A percentile compares a stretch with the other conserved stretches of the same genome.
phyloP scores from a whole-genome alignment of 2,797 vertebrate genomes.

The Squalus acanthias region DNA sequence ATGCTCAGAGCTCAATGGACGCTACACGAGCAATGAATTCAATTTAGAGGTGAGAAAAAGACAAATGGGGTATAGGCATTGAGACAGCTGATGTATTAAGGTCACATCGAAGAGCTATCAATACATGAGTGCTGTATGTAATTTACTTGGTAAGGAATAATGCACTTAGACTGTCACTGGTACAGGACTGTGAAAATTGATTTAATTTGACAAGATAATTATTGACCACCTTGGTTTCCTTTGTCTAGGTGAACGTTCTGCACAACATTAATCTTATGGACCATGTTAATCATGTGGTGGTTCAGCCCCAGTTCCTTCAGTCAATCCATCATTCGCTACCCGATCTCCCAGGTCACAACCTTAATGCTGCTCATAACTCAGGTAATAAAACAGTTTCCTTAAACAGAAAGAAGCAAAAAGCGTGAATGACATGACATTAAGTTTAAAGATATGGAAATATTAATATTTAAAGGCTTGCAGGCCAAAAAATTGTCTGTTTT shows the following conservation, averaged over 20 bases:
- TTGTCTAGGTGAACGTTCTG: constrained; percentile 72
- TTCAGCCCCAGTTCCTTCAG: constrained; percentile 78
- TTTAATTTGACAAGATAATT: constrained; percentile 31
- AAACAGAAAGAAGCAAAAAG: not conserved
- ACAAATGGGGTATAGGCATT: not conserved
- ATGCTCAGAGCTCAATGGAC: constrained; percentile 89
- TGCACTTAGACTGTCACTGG: not conserved
- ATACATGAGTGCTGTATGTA: constrained; percentile 7
- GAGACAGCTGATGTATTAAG: not conserved
- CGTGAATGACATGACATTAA: not conserved
- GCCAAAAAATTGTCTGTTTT: not conserved
- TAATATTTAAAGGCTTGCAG: not conserved
- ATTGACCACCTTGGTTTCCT: constrained; percentile 38
- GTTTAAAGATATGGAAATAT: not conserved
- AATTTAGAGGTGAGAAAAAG: constrained; percentile 71
- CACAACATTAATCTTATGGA: constrained; percentile 67
- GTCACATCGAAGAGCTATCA: not conserved
- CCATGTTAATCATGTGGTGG: constrained; percentile 71
- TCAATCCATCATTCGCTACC: constrained; percentile 61
- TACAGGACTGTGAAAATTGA: constrained; percentile 23
- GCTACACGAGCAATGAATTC: constrained; percentile 90
- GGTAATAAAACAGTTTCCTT: constrained; percentile 56
- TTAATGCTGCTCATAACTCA: constrained; percentile 62
- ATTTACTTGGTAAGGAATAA: constrained; percentile 25
- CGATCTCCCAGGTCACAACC: constrained; percentile 57